Base-by-base conservation (phyloP, 2,888 invertebrate genomes). In the Gryllus longicercus region DNA sequence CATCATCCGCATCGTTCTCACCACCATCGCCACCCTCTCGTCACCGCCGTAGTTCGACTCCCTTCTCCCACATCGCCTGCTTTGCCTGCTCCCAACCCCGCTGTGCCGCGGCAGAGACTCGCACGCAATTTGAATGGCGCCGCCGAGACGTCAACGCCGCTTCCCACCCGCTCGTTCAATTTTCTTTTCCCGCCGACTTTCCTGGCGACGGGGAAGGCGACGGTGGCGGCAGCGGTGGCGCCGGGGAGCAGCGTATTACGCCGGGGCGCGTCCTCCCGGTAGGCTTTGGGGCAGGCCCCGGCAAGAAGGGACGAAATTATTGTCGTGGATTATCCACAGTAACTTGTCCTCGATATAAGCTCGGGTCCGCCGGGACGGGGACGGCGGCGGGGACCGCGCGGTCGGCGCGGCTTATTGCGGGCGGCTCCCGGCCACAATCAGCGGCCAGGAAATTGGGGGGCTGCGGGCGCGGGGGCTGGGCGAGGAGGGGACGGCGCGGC, bases 261-360 rank as follows among this genome's bases (percentile, higher is more conserved):
- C 14, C 16, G 63, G 0, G 38, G 8, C 38, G 38, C 38, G 38
- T 38, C 16, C n/a, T 14, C 63, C 63, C 63, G 14, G 16, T 63
- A 63, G 63, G 63, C 63, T 63, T 63, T 18, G 16, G 63, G 16
- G 63, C 63, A n/a, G 63, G 63, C 5, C 63, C 63, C 63, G n/a
- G 16, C 63, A 63, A 63, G 63, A 63, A 63, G n/a, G 63, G 63
- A 63, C 63, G 63, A 63, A 63, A 63, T 63, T 63, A 63, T 63
- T 63, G 63, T 63, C 63, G 16, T 63, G 63, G 63, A 63, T 63
- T 63, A 63, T 63, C 63, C 63, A 63, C 63, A 63, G 63, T 63
- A 63, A 63, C 63, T 63, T 63, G 63, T 63, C 63, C 63, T 63
- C 63, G n/a, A 63, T 63, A 63, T 63, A 63, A n/a, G 63, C 63